Percentiles rank a stretch among this genome's conserved stretches.
Evolutionary conservation across 2,888 invertebrate species (phyloP).

Genomic region (Xiphydria camelus): DNA sequence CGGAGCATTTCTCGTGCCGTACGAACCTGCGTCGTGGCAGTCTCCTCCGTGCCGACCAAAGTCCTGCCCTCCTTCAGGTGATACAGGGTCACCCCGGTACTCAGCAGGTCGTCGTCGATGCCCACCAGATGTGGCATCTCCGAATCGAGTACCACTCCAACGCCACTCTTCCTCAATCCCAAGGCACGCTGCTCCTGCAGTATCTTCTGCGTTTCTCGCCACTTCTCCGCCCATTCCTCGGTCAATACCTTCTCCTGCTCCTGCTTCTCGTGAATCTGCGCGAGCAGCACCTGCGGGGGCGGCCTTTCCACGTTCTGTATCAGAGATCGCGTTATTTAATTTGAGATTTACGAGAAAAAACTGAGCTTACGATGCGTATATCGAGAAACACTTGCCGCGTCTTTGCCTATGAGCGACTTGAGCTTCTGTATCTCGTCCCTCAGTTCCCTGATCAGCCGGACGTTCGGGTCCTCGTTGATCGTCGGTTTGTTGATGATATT

Average conservation of each 20-base stretch:
- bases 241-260: slow-evolving; percentile 88
- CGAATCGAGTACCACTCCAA: slow-evolving; percentile 86
- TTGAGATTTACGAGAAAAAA: too few relatives aligned
- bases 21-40: slow-evolving; percentile 58
- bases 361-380: not conserved
- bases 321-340: slow-evolving; percentile 5
- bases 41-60: slow-evolving; percentile 79
- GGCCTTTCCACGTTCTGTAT: slow-evolving; percentile 60
- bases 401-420: slow-evolving; percentile 73
- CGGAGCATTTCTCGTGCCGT: too few relatives aligned
- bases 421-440: slow-evolving; percentile 84
- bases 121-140: slow-evolving; percentile 91
- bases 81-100: slow-evolving; percentile 89
- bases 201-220: slow-evolving; percentile 88
- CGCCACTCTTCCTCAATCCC: slow-evolving; percentile 83
- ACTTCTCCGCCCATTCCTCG: slow-evolving; percentile 92
- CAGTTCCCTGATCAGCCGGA: slow-evolving; percentile 82
- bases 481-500: slow-evolving; percentile 91
- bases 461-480: slow-evolving; percentile 88
- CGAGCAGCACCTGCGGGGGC: slow-evolving; percentile 69
- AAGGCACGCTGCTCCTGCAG: slow-evolving; percentile 85
- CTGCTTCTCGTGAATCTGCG: slow-evolving; percentile 86
- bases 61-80: slow-evolving; percentile 91
- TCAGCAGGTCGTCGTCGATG: slow-evolving; percentile 86
- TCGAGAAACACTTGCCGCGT: slow-evolving; percentile 60